Evolutionary conservation across 2,888 invertebrate species (phyloP), one percentile per base, ranked within the genome.

Genomic region (Catocala fraxini): DNA sequence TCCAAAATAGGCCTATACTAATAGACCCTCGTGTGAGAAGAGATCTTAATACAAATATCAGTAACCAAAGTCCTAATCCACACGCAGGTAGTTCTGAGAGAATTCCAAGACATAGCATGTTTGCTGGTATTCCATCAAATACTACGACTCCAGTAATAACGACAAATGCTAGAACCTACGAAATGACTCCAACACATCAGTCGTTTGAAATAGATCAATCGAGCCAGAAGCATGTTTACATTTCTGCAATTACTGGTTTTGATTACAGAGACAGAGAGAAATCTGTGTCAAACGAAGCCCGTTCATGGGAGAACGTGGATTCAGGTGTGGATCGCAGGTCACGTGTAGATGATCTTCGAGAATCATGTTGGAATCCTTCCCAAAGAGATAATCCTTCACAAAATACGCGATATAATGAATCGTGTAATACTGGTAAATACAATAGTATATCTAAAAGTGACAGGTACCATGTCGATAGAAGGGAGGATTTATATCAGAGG

Each of bases 201-300:
- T 65, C 80, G 35, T 85, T 87, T 72, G 90, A 91, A 33, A 63
- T 75, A 6, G 83, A 82, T 11, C 89, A 88, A 52, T 80, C 82
- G 45, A 75, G 60, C 39, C 74, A 71, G n/a, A 88, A 88, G 71
- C 91, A 92, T 68, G 89, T 92, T 11, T 93, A 92, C 68, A 85
- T 91, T 7, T 89, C 92, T 10, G 77, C 83, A 47, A 86, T 88
- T 71, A 60, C 81, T 51, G 41, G 57, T 56, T 68, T 63, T 59
- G 88, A 89, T 35, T 65, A 65, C 48, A 68, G 73, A 55, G 89
- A 87, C n/a, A 52, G 68, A 56, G 85, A 87, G 59, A 63, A 63
- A 42, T 74, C 82, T 5, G 60, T 73, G 4, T 35, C 67, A 4
- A 83, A 69, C 59, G 83, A 85, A 35, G 46, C 13, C n/a, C 70